phyloP scores from a whole-genome alignment of 2,797 vertebrate genomes.

The Tauraco hartlaubi region DNA sequence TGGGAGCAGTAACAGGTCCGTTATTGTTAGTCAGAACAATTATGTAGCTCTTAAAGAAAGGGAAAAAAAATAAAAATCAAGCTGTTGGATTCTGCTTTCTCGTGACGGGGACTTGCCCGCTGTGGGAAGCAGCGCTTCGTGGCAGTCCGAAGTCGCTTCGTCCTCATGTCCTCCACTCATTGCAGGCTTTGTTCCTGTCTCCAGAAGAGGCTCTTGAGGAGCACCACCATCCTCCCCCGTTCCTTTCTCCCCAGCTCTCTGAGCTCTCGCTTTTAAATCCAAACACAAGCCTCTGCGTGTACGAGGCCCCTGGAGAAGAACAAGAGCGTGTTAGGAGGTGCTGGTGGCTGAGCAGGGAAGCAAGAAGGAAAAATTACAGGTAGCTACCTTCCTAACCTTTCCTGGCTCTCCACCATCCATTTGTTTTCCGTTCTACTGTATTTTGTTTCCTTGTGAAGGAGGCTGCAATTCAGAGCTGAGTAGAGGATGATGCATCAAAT shows the following conservation, averaged over 20 bases:
- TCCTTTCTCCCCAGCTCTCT: not conserved
- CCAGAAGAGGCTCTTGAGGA: not conserved
- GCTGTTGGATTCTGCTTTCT: not conserved
- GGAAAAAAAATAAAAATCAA: not conserved
- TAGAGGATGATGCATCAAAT: not conserved
- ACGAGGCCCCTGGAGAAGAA: rapidly evolving
- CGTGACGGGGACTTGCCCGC: not conserved
- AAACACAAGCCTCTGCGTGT: rapidly evolving
- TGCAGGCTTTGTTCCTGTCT: not conserved
- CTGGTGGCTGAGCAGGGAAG: not conserved
- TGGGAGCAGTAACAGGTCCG: constrained; percentile 10
- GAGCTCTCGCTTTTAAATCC: not conserved
- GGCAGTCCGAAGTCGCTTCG: not conserved
- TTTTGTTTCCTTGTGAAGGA: not conserved
- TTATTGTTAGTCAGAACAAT: constrained; percentile 44
- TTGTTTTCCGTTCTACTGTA: not conserved
- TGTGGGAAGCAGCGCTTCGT: not conserved
- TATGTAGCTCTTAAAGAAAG: constrained; percentile 1
- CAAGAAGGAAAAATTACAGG: not conserved
- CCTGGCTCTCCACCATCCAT: not conserved
- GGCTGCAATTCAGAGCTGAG: not conserved
- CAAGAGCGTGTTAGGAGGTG: not conserved
- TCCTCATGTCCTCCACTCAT: rapidly evolving
- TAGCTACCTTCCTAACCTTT: not conserved
- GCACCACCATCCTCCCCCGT: not conserved